Percentiles rank a stretch among this genome's conserved stretches.
Evolutionary conservation across 2,888 invertebrate species (phyloP).

Genomic region (Cantharis nigra): DNA sequence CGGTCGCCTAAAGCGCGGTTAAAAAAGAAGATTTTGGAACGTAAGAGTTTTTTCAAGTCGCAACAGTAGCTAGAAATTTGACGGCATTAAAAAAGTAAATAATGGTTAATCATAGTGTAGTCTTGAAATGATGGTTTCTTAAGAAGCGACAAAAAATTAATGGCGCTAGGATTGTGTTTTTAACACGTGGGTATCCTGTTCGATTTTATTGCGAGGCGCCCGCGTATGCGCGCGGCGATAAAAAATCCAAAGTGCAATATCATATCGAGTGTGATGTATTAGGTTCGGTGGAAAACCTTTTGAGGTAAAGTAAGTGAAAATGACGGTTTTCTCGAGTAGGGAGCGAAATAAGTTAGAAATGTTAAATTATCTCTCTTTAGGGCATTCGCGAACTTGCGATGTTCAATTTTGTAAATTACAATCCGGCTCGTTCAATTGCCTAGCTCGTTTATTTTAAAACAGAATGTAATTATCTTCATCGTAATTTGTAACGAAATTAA

Average conservation of each 20-base stretch:
- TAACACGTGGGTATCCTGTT: not conserved
- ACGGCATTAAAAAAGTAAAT: not conserved
- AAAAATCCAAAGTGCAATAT: not conserved
- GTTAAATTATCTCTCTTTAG: slow-evolving; percentile 24
- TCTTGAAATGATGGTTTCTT: not conserved
- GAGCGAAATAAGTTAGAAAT: slow-evolving; percentile 31
- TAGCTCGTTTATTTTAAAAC: slow-evolving; percentile 42
- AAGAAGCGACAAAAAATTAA: not conserved
- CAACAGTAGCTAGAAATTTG: not conserved
- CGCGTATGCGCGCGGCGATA: not conserved
- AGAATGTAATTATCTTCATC: slow-evolving; percentile 37
- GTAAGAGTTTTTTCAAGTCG: not conserved
- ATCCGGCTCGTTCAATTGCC: slow-evolving; percentile 45
- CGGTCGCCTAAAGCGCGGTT: not conserved
- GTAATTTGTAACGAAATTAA: slow-evolving; percentile 34
- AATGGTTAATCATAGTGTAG: not conserved
- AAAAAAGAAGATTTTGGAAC: not conserved
- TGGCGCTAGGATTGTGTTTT: not conserved
- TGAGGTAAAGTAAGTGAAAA: slow-evolving; percentile 46
- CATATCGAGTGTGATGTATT: slow-evolving; percentile 30
- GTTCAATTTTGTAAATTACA: slow-evolving; percentile 45
- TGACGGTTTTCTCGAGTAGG: slow-evolving; percentile 40
- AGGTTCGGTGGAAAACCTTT: slow-evolving; percentile 41
- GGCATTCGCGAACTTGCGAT: slow-evolving; percentile 16
- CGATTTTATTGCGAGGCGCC: not conserved